Percentiles rank a stretch among this genome's conserved stretches.
These are phyloP conservation scores for Axis porcinus DNA, from an alignment of 2,113 vertebrate species.

Conservation along the genomic window DNA sequence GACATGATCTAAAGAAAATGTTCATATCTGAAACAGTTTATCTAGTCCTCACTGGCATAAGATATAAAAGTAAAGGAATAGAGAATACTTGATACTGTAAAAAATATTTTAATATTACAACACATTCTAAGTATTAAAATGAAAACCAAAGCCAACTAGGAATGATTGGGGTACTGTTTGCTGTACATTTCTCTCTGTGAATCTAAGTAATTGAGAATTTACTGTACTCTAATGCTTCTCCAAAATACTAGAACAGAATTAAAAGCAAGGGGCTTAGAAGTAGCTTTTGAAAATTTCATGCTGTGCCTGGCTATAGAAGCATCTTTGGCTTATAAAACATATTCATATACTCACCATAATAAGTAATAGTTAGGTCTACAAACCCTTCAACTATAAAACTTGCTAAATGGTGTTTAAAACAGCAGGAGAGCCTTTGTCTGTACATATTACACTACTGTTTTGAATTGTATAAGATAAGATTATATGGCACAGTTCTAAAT, in stretches of 20 bases:
- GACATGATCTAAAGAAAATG: neutral
- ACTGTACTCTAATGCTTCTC: neutral
- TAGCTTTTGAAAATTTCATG: neutral
- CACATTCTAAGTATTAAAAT: neutral
- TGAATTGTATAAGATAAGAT: constrained; percentile 51
- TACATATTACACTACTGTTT: constrained; percentile 36
- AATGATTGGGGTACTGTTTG: neutral
- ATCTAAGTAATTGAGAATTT: neutral
- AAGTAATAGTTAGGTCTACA: constrained; percentile 55
- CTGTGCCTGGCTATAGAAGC: neutral
- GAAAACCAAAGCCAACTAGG: neutral
- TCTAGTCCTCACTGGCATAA: neutral
- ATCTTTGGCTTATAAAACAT: constrained; percentile 35
- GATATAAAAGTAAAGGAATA: neutral
- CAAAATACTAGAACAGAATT: neutral
- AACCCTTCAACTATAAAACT: constrained; percentile 50
- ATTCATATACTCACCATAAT: constrained; percentile 31
- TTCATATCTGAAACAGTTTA: neutral
- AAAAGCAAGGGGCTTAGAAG: neutral
- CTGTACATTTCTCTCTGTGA: neutral
- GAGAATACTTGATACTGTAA: neutral
- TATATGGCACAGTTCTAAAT: constrained; percentile 46
- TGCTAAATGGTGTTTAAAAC: constrained; percentile 69
- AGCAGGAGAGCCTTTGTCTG: constrained; percentile 50
- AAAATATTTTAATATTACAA: neutral